phyloP scores from a whole-genome alignment of 2,888 invertebrate genomes.

The Heliconius ethilla region DNA sequence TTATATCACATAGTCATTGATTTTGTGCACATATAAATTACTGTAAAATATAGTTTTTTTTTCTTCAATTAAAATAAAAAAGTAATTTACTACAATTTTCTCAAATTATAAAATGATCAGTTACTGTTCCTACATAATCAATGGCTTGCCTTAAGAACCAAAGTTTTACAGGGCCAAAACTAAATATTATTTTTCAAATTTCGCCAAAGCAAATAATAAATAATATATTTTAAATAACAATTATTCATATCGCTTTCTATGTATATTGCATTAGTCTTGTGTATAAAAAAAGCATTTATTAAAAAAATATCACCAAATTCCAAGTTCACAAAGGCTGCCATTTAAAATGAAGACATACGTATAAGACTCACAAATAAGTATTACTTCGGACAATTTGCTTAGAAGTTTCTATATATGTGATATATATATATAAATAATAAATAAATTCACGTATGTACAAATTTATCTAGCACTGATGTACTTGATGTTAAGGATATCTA shows the following conservation, averaged over 20 bases:
- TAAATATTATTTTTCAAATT: slow-evolving; percentile 38
- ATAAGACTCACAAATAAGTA: slow-evolving; percentile 41
- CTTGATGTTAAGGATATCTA: slow-evolving; percentile 44
- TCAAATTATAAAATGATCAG: slow-evolving; percentile 14
- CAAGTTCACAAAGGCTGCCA: slow-evolving; percentile 41
- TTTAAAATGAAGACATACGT: slow-evolving; percentile 42
- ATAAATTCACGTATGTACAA: slow-evolving; percentile 61
- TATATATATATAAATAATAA: slow-evolving; percentile 55
- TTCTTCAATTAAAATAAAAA: background rate
- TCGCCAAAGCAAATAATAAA: slow-evolving; percentile 28
- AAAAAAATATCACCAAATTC: slow-evolving; percentile 28
- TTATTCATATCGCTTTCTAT: slow-evolving; percentile 28
- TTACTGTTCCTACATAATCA: slow-evolving; percentile 38
- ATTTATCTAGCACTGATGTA: slow-evolving; percentile 55
- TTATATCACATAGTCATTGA: too few species aligned
- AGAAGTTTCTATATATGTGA: slow-evolving; percentile 55
- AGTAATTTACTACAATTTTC: background rate
- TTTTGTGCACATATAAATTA: background rate
- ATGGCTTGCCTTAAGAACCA: slow-evolving; percentile 43
- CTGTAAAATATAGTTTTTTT: background rate
- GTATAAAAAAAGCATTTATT: slow-evolving; percentile 17
- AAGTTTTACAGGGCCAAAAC: slow-evolving; percentile 42
- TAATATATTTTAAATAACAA: slow-evolving; percentile 38
- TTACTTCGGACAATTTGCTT: slow-evolving; percentile 48
- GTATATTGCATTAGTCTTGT: slow-evolving; percentile 19